A percentile compares a stretch with the other conserved stretches of the same genome.
phyloP scores from a whole-genome alignment of 2,888 invertebrate genomes.

The Myathropa florea region DNA sequence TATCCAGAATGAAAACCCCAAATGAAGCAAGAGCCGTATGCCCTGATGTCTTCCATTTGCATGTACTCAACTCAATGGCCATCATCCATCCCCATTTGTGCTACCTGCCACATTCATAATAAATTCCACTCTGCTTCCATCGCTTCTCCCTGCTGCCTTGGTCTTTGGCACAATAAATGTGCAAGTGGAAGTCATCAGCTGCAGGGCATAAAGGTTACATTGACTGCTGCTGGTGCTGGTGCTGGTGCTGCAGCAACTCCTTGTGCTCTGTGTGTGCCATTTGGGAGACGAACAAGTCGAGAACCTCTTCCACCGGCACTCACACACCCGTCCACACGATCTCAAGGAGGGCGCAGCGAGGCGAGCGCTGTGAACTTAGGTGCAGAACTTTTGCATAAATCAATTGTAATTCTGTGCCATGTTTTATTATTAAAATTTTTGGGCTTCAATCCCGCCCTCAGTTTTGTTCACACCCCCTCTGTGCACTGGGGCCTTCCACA shows the following conservation, averaged over 20 bases:
- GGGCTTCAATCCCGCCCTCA: constrained; percentile 60
- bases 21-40: constrained; percentile 11
- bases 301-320: constrained; percentile 5
- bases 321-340: not conserved
- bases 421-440: constrained; percentile 70
- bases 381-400: constrained; percentile 71
- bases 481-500: no score
- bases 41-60: constrained; percentile 65
- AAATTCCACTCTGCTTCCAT: constrained; percentile 61
- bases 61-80: constrained; percentile 56
- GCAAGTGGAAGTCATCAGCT: constrained; percentile 70
- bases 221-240: constrained; percentile 41
- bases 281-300: constrained; percentile 25
- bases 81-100: constrained; percentile 66
- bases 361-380: constrained; percentile 52
- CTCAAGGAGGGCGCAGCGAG: constrained; percentile 9
- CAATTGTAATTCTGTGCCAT: constrained; percentile 71
- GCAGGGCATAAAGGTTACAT: constrained; percentile 67
- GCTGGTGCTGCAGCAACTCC: constrained; percentile 44
- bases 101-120: constrained; percentile 69
- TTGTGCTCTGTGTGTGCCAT: constrained; percentile 40
- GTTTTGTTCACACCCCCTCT: constrained; percentile 3
- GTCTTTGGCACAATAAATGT: constrained; percentile 63
- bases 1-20: constrained; percentile 15
- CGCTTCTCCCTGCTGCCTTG: not conserved